Evolutionary conservation across 1,140 invertebrate species (phyloP).

Genomic region (Tetramorium alpestre): DNA sequence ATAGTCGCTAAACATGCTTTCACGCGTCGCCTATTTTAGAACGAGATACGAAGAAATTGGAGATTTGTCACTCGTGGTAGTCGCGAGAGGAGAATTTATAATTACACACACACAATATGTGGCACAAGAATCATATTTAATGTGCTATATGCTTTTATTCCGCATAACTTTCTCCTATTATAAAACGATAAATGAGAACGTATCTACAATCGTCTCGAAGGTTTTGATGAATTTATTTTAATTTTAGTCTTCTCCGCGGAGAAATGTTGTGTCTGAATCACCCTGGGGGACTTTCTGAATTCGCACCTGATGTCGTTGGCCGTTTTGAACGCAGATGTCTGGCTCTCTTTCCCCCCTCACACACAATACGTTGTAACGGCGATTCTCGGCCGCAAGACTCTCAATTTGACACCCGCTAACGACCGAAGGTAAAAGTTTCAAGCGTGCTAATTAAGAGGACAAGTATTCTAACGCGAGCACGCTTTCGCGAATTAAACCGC

Average conservation of each 20-base stretch:
- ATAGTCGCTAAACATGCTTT: constrained; percentile 64
- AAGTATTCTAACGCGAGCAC: not conserved
- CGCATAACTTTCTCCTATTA: not conserved
- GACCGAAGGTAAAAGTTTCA: constrained; percentile 51
- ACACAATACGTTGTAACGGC: not conserved
- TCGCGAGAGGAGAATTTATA: not conserved
- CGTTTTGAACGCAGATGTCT: not conserved
- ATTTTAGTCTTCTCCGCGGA: not conserved
- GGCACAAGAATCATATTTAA: not conserved
- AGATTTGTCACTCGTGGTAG: constrained; percentile 27
- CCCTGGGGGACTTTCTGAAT: not conserved
- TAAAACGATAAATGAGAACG: not conserved
- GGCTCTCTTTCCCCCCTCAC: not conserved
- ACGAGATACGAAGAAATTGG: constrained; percentile 38
- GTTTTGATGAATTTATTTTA: not conserved
- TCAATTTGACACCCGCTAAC: constrained; percentile 26
- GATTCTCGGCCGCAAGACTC: constrained; percentile 10
- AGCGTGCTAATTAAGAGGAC: constrained; percentile 44
- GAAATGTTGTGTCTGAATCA: not conserved
- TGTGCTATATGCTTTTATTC: not conserved
- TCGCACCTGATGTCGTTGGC: not conserved
- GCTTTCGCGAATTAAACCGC: constrained; percentile 40
- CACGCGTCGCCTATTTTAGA: constrained; percentile 60
- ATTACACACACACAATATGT: not conserved
- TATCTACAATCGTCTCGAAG: not conserved